Base-by-base conservation (phyloP, 2,888 invertebrate species). In the Ypsolopha scabrella region DNA sequence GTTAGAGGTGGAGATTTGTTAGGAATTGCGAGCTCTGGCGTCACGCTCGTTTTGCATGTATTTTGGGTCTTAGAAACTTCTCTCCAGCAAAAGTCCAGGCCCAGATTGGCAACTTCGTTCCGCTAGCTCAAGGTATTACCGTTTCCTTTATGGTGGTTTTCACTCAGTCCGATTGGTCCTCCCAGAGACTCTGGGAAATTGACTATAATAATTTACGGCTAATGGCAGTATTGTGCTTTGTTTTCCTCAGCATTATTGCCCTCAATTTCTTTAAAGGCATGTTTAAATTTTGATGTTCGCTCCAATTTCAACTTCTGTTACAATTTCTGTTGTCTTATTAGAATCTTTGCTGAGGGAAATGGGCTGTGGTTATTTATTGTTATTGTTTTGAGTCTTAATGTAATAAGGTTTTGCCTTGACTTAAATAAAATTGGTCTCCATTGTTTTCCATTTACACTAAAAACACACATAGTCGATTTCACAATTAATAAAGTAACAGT, bases 111-210 rank as follows among this genome's bases (percentile, higher is more conserved):
- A 58, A 59, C 62, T 60, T 59, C 58, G 63, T 68, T 68, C 64
- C 62, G 66, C 65, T 67, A 33, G 33, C 41, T 33, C n/a, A 39
- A 7, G 33, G n/a, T 10, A 39, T 39, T n/a, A 39, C 72, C 64
- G 72, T 72, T 72, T 77, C 75, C 75, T 74, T 77, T 79, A 80
- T 73, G 65, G 72, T 68, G 65, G 61, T 69, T 75, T 72, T 78
- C 75, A 79, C 80, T 81, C 76, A 75, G 69, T 59, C 62, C 71
- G 70, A 80, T 80, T 80, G 80, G 74, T 77, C 75, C 72, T 72
- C 64, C 62, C 67, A 67, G 47, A 13, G 37, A 37, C 47, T 64
- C 67, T 68, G 72, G 73, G 74, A 75, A 75, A 79, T 78, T 73
- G 75, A 74, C 73, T 65, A 72, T 75, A 73, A 74, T 74, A 74